Percentiles rank a stretch among this genome's conserved stretches.
These are phyloP conservation scores for Entosphenus tridentatus DNA, from an alignment of 2,113 vertebrate species.

Conservation along the genomic window DNA sequence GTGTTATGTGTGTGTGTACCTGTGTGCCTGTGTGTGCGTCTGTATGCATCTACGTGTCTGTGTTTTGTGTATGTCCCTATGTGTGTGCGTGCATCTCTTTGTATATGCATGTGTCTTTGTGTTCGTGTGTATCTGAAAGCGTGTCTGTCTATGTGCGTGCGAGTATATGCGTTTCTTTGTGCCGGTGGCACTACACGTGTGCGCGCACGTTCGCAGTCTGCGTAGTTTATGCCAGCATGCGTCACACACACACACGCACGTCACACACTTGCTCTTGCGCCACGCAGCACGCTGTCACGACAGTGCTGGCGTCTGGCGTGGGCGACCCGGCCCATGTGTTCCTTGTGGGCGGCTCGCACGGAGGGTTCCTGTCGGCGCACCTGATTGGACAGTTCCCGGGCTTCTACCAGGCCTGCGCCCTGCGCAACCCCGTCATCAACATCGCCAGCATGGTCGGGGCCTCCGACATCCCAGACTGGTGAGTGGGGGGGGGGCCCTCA, in stretches of 20 bases:
- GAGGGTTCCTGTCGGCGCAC: slow-evolving; percentile 76
- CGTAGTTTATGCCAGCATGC: background rate
- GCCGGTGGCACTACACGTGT: background rate
- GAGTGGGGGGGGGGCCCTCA: slow-evolving; percentile 12
- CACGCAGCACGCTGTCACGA: slow-evolving; percentile 46
- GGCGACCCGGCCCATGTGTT: slow-evolving; percentile 37
- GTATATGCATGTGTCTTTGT: background rate
- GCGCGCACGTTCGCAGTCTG: background rate
- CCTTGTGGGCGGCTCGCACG: slow-evolving; percentile 56
- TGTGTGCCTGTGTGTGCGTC: background rate
- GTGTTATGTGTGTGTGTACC: background rate
- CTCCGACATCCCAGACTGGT: slow-evolving; percentile 94
- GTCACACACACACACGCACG: background rate
- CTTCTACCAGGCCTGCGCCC: slow-evolving; percentile 51
- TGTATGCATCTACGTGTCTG: background rate
- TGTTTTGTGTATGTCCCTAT: background rate
- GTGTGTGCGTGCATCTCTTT: background rate
- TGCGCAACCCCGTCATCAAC: slow-evolving; percentile 63
- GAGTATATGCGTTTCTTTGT: background rate
- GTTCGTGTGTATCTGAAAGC: background rate
- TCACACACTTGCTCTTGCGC: accelerated
- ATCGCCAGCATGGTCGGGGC: slow-evolving; percentile 50
- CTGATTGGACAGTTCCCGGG: slow-evolving; percentile 69
- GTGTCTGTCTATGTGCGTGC: background rate
- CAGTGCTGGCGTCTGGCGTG: slow-evolving; percentile 27